Evolutionary conservation across 2,888 invertebrate species (phyloP).

Genomic region (Silvanus unidentatus): DNA sequence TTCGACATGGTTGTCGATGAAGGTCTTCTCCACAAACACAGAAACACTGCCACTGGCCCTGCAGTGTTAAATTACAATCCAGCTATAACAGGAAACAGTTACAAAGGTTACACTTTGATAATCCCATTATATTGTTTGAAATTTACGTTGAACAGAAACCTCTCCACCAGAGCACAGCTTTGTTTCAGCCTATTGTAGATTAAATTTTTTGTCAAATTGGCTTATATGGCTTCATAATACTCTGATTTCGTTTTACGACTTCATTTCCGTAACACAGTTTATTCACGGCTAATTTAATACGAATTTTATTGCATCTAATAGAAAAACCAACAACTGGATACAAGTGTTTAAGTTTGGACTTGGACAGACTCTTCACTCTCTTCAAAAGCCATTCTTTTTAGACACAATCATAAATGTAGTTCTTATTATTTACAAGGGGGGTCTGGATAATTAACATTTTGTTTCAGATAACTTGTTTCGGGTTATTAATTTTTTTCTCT

Average conservation of each 20-base stretch:
- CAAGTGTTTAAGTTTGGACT: no score
- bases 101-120: conserved; percentile 15
- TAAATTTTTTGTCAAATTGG: conserved; percentile 12
- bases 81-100: conserved; percentile 14
- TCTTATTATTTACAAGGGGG: no score
- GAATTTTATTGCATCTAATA: conserved; percentile 1
- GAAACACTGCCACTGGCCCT: conserved; percentile 9
- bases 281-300: conserved; percentile 11
- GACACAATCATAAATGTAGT: no score
- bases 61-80: conserved; percentile 18
- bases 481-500: no score
- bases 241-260: conserved; percentile 11
- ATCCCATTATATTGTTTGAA: conserved; percentile 17
- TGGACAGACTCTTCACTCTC: no score
- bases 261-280: conserved; percentile 13
- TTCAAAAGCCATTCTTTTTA: no score
- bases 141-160: conserved; percentile 14
- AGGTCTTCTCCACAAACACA: conserved; percentile 19
- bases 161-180: not conserved
- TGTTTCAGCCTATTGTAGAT: not conserved
- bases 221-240: conserved; percentile 13
- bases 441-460: no score
- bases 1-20: conserved; percentile 16
- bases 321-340: no score
- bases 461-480: no score